A percentile compares a stretch with the other conserved stretches of the same genome.
Conservation (phyloP, 2,797 vertebrate genomes). For the Aplochiton taeniatus region DNA sequence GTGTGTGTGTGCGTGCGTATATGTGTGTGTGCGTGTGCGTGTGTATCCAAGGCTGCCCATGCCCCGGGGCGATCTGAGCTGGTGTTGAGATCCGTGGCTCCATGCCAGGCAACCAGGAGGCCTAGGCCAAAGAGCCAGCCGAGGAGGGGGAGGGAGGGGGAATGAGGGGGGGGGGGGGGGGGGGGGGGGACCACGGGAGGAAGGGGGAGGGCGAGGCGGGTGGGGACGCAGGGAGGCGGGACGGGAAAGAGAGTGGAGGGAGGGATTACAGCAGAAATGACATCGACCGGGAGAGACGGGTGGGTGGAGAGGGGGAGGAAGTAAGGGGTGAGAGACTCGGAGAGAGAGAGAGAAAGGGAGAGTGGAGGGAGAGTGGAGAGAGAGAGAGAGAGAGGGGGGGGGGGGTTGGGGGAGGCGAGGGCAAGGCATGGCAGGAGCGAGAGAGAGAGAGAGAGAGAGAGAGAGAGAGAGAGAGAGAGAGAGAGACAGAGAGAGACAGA, state of each 20-base stretch:
- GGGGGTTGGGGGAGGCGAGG: neutral
- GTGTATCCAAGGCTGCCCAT: neutral
- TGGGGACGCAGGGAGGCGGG: too few relatives aligned
- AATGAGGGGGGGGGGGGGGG: too few relatives aligned
- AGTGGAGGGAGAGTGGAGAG: constrained; percentile 1
- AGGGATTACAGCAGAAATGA: too few relatives aligned
- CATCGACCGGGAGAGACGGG: too few relatives aligned
- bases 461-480: constrained; percentile 9
- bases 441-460: constrained; percentile 8
- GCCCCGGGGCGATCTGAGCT: neutral
- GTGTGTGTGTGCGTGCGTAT: constrained; percentile 6
- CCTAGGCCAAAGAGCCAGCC: too few relatives aligned
- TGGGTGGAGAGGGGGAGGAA: constrained; percentile 8
- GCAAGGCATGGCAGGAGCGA: neutral
- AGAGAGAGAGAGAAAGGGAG: neutral
- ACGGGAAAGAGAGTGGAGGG: too few relatives aligned
- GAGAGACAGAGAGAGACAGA: constrained; percentile 24
- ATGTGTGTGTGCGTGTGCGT: constrained; percentile 7
- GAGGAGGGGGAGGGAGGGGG: too few relatives aligned
- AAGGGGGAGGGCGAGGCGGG: too few relatives aligned
- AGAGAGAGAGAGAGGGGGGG: constrained; percentile 12
- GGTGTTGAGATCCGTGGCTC: too few relatives aligned
- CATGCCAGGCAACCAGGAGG: too few relatives aligned
- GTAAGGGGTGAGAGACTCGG: constrained; percentile 25
- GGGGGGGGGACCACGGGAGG: too few relatives aligned